A percentile compares a stretch with the other conserved stretches of the same genome.
Conservation (phyloP, 1,140 invertebrate species). For the Dendroctonus ponderosae region DNA sequence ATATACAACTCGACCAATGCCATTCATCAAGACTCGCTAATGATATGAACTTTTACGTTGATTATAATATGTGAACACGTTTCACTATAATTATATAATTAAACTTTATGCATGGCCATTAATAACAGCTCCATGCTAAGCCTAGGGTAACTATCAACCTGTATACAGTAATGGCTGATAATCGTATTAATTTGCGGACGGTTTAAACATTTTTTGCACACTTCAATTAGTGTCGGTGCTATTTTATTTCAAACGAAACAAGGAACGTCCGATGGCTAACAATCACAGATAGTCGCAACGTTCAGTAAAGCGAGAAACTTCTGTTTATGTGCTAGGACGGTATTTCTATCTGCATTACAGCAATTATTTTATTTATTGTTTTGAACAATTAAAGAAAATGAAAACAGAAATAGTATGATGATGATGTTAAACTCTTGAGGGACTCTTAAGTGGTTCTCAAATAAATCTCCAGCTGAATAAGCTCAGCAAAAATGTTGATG, state of each 20-base stretch:
- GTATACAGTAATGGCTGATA: slow-evolving; percentile 9
- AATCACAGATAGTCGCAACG: too few relatives aligned
- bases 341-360: too few relatives aligned
- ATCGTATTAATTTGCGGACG: slow-evolving; percentile 4
- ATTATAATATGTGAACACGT: slow-evolving; percentile 21
- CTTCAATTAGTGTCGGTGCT: background rate
- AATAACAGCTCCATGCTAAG: slow-evolving; percentile 6
- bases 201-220: slow-evolving; percentile 2
- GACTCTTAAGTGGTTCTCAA: too few relatives aligned
- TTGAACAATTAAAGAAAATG: too few relatives aligned
- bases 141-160: background rate
- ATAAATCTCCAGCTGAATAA: too few relatives aligned
- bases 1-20: background rate
- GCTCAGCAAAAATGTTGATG: background rate
- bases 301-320: too few relatives aligned
- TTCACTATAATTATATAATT: slow-evolving; percentile 29
- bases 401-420: too few relatives aligned
- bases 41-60: slow-evolving; percentile 11
- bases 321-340: too few relatives aligned
- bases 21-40: background rate
- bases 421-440: too few relatives aligned
- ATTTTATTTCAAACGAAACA: background rate
- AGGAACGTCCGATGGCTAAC: background rate
- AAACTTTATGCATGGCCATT: slow-evolving; percentile 14
- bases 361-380: too few relatives aligned